Base-by-base conservation (phyloP, 23 tunicate genomes). In the Aplidium turbinatum region DNA sequence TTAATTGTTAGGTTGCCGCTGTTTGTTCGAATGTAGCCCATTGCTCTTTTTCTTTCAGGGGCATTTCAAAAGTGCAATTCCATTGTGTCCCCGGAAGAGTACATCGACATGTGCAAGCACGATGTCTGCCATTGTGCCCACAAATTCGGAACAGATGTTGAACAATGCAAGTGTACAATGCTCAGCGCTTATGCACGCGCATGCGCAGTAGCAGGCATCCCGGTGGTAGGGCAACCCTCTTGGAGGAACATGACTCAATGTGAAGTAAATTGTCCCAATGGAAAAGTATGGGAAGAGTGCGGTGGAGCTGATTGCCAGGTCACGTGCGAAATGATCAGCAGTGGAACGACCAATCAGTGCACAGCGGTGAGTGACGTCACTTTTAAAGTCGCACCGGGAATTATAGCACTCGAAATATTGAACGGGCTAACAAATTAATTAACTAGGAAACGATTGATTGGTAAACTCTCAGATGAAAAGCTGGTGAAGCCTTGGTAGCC, bases 81-180 rank as follows among this genome's bases (percentile, higher is more conserved):
- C 42, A 38, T 75, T 27, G 79, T 91, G n/a, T 48, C 73, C 35
- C 86, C 97, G 3, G 48, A 75, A 20, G 62, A 81, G 6, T 83
- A 84, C 75, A 50, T 91, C 50, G 26, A 62, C 35, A 91, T 91
- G 97, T 91, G 97, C 61, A 58, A 79, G 25, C 86, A 83, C 58
- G 97, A 91, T 64, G 86, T 91, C n/a, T 91, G 97, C 36, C 85
- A 82, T 25, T 66, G 86, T 42, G 55, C 72, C 50, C 86, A 91
- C 51, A 91, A 91, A 38, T 72, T 73, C 38, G 38, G 63, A 11
- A 74, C 83, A 22, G 79, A 83, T 35, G 47, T 73, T 0, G 72
- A 46, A 16, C 50, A 54, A 0, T 77, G 82, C 75, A 84, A 84
- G 46, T 91, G 97, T 48, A 68, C 91, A 1, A 82, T 91, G 26